Percentiles rank a stretch among this genome's conserved stretches.
Conservation (phyloP, 2,113 vertebrate species). For the Copsychus sechellarum region DNA sequence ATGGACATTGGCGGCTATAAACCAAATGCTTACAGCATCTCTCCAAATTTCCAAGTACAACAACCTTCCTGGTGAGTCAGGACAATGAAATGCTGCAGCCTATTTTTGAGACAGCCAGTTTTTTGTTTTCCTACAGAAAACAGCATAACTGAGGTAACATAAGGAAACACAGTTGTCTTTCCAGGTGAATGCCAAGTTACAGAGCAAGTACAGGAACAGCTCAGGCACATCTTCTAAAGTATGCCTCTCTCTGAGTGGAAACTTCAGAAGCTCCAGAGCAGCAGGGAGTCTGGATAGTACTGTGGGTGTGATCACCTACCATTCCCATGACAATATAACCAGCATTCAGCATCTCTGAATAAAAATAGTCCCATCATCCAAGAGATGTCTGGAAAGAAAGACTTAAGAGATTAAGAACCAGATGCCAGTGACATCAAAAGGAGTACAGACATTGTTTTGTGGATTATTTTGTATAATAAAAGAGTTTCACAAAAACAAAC, state of each 20-base stretch:
- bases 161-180: background rate
- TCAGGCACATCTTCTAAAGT: background rate
- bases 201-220: background rate
- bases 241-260: background rate
- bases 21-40: background rate
- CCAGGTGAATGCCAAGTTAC: background rate
- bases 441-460: background rate
- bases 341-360: background rate
- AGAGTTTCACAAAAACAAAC: background rate
- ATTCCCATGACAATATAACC: background rate
- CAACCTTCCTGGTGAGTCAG: background rate
- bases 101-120: background rate
- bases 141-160: background rate
- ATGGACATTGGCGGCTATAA: background rate
- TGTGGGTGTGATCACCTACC: background rate
- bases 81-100: background rate
- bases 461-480: background rate
- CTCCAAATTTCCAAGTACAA: background rate
- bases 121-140: background rate
- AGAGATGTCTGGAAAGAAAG: constrained; percentile 17
- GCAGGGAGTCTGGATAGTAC: background rate
- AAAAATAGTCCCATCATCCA: background rate
- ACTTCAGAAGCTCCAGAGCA: constrained; percentile 13
- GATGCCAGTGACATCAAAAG: constrained; percentile 30
- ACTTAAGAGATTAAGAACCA: constrained; percentile 23